A percentile compares a stretch with the other conserved stretches of the same genome.
These are phyloP conservation scores for Pristionchus mayeri DNA, from an alignment of 2,888 invertebrate species.

Conservation along the genomic window DNA sequence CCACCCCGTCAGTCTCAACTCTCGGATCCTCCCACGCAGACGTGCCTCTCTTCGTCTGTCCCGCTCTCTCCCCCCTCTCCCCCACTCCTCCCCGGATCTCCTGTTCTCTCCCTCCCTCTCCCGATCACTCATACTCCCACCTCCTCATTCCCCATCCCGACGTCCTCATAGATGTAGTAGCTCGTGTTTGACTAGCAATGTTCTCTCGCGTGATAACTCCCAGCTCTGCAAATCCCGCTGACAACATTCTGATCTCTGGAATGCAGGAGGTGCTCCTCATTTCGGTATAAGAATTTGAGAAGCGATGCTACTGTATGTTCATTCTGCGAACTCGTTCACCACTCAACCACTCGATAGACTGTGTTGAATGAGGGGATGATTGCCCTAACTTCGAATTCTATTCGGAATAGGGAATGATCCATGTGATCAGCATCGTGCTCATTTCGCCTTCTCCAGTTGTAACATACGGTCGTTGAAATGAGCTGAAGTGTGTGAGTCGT, in stretches of 20 bases:
- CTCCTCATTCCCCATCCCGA: background rate
- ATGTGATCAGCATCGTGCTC: background rate
- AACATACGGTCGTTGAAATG: slow-evolving; percentile 24
- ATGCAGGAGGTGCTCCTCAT: too few relatives aligned
- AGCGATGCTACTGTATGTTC: too few relatives aligned
- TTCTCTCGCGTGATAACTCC: slow-evolving; percentile 8
- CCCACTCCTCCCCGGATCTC: slow-evolving; percentile 7
- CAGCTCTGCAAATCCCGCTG: slow-evolving; percentile 1
- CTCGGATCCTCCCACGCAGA: slow-evolving; percentile 36
- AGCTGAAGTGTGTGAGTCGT: slow-evolving; percentile 22
- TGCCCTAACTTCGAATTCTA: too few relatives aligned
- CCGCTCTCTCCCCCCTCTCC: slow-evolving; percentile 3
- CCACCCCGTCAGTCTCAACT: slow-evolving; percentile 19
- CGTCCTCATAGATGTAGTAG: background rate
- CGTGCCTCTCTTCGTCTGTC: background rate
- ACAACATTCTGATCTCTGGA: background rate
- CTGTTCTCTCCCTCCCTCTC: slow-evolving; percentile 34
- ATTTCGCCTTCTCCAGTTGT: slow-evolving; percentile 1
- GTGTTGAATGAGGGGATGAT: too few relatives aligned
- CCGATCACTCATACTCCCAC: slow-evolving; percentile 18
- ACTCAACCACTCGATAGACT: too few relatives aligned
- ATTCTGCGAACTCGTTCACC: too few relatives aligned
- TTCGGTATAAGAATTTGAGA: too few relatives aligned
- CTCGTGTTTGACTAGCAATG: slow-evolving; percentile 20
- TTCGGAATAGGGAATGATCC: too few relatives aligned